Percentiles rank a stretch among this genome's conserved stretches.
Conservation (phyloP, 2,888 invertebrate species). For the Ectemnius lituratus region DNA sequence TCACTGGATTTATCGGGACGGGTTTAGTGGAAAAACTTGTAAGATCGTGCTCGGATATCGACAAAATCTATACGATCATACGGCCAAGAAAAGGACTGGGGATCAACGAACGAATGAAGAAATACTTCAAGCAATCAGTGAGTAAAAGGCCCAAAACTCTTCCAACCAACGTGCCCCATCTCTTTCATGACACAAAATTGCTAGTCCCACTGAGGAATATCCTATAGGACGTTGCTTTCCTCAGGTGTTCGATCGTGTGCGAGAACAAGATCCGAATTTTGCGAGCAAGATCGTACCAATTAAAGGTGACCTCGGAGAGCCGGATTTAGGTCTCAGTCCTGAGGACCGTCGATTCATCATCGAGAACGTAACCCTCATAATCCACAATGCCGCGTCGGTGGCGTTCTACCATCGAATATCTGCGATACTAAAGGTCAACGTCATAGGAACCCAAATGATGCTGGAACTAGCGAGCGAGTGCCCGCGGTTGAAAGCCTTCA, state of each 20-base stretch:
- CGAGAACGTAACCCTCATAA: slow-evolving; percentile 60
- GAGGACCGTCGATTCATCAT: slow-evolving; percentile 47
- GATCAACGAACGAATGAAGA: slow-evolving; percentile 43
- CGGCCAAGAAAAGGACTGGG: slow-evolving; percentile 35
- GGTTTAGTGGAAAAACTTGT: slow-evolving; percentile 64
- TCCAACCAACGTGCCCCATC: not conserved
- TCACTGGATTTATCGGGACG: slow-evolving; percentile 64
- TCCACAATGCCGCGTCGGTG: slow-evolving; percentile 61
- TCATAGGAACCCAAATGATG: slow-evolving; percentile 61
- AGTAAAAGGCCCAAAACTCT: slow-evolving; percentile 34
- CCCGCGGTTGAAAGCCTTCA: slow-evolving; percentile 54
- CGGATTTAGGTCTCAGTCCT: slow-evolving; percentile 55
- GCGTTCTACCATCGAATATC: slow-evolving; percentile 50
- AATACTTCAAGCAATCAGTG: slow-evolving; percentile 54
- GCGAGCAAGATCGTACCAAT: slow-evolving; percentile 50
- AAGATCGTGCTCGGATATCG: slow-evolving; percentile 56
- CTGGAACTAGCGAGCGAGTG: slow-evolving; percentile 64
- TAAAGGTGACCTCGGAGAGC: slow-evolving; percentile 54
- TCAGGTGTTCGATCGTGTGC: slow-evolving; percentile 64
- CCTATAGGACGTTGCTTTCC: not conserved
- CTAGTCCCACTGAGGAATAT: not conserved
- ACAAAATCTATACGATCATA: slow-evolving; percentile 59
- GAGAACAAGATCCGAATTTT: slow-evolving; percentile 47
- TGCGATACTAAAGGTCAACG: slow-evolving; percentile 54
- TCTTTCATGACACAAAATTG: not conserved